These are phyloP conservation scores for Nebria ingens DNA, from an alignment of 1,140 invertebrate species.

Conservation along the genomic window DNA sequence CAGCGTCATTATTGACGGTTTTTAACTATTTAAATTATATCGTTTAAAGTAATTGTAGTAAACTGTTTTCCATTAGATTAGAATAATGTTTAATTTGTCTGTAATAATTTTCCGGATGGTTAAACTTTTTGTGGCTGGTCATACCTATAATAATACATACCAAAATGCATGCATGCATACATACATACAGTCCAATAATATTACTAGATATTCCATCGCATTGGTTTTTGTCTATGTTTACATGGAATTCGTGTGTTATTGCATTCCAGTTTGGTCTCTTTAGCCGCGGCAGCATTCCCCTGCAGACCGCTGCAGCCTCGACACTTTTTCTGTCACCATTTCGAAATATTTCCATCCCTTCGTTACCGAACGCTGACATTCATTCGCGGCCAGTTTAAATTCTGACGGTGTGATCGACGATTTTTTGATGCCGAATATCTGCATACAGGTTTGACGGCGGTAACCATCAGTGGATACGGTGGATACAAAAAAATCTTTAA, in stretches of 20 bases:
- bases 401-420: background rate
- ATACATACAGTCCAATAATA: background rate
- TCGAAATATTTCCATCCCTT: background rate
- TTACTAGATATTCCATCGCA: background rate
- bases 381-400: slow-evolving; percentile 1
- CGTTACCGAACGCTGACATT: background rate
- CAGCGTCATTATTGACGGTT: too few species aligned
- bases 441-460: background rate
- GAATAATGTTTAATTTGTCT: too few species aligned
- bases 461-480: too few species aligned
- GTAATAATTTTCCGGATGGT: too few species aligned
- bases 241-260: slow-evolving; percentile 10
- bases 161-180: background rate
- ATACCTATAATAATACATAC: too few species aligned
- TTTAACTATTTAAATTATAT: too few species aligned
- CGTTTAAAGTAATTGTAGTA: too few species aligned
- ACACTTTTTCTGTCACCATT: background rate
- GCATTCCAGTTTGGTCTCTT: background rate
- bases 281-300: background rate
- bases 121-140: too few species aligned
- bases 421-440: background rate
- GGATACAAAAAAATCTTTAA: slow-evolving; percentile 9
- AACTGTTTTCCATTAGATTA: too few species aligned
- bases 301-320: background rate
- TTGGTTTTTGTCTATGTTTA: slow-evolving; percentile 11